These are phyloP conservation scores for Amniataba percoides DNA, from an alignment of 2,797 vertebrate genomes.

Conservation along the genomic window DNA sequence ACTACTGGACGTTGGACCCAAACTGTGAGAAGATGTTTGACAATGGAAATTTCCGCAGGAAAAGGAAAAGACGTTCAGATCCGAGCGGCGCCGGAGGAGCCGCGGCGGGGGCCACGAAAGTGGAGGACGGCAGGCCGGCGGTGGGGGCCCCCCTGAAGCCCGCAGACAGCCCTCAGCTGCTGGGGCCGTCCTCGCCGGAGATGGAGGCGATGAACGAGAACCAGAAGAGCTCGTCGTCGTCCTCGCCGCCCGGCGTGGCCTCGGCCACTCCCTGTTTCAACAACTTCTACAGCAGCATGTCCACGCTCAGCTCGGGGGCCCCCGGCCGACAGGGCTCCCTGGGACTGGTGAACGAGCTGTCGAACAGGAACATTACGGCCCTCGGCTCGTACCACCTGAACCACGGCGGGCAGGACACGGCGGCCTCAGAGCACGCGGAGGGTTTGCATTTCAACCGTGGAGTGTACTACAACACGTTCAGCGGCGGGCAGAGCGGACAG, in stretches of 20 bases:
- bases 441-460: conserved; percentile 85
- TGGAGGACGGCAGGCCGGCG: conserved; percentile 84
- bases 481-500: conserved; percentile 87
- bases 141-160: conserved; percentile 72
- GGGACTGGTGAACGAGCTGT: conserved; percentile 89
- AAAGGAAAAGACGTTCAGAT: conserved; percentile 94
- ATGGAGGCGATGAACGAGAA: conserved; percentile 87
- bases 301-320: conserved; percentile 82
- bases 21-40: conserved; percentile 99
- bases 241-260: conserved; percentile 83
- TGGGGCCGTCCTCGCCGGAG: conserved; percentile 86
- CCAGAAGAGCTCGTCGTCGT: conserved; percentile 81
- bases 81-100: conserved; percentile 69
- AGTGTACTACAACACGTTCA: conserved; percentile 93
- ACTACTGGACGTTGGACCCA: conserved; percentile 99
- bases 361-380: conserved; percentile 91
- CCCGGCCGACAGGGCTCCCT: conserved; percentile 84
- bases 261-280: conserved; percentile 89
- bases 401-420: conserved; percentile 72
- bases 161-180: conserved; percentile 82
- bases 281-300: conserved; percentile 94
- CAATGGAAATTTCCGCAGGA: conserved; percentile 97
- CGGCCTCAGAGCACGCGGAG: conserved; percentile 78
- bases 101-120: conserved; percentile 76
- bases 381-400: conserved; percentile 87